Percentiles rank a stretch among this genome's conserved stretches.
These are phyloP conservation scores for Drosophila pectinifera DNA, from an alignment of 1,140 invertebrate species.

Conservation along the genomic window DNA sequence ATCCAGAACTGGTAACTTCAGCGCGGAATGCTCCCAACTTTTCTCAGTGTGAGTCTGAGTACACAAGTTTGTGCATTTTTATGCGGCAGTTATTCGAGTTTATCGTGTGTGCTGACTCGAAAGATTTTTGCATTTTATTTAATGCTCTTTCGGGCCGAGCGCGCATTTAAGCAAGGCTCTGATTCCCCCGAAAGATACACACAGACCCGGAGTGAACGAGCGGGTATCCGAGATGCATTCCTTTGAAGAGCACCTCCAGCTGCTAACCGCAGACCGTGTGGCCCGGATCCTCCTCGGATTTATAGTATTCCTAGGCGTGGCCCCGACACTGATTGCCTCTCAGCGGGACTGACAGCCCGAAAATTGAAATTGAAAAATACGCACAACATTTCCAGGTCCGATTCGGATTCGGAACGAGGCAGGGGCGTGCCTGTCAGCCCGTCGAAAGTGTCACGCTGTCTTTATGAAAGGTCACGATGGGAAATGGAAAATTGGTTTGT, in stretches of 20 bases:
- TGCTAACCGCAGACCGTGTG: constrained; percentile 41
- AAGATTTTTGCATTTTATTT: constrained; percentile 53
- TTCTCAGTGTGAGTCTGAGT: constrained; percentile 3
- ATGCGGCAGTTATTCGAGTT: constrained; percentile 60
- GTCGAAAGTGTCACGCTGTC: constrained; percentile 68
- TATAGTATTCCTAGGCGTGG: constrained; percentile 48
- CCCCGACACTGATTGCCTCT: constrained; percentile 70
- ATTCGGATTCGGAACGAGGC: not conserved
- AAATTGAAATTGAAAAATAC: constrained; percentile 64
- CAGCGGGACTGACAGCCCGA: constrained; percentile 57
- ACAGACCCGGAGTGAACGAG: not conserved
- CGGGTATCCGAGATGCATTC: constrained; percentile 16
- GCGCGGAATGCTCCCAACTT: not conserved
- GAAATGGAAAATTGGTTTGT: constrained; percentile 46
- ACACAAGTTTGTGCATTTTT: constrained; percentile 59
- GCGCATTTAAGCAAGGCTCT: constrained; percentile 18
- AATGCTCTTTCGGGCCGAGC: constrained; percentile 29
- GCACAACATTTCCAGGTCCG: constrained; percentile 7
- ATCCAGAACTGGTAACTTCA: no score
- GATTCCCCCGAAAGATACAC: constrained; percentile 19
- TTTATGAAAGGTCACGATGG: constrained; percentile 52
- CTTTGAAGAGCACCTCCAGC: constrained; percentile 47
- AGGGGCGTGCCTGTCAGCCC: constrained; percentile 45
- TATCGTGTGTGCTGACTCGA: constrained; percentile 50
- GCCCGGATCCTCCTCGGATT: constrained; percentile 14